Conservation (phyloP, 2,888 invertebrate species). For the Deilephila elpenor region DNA sequence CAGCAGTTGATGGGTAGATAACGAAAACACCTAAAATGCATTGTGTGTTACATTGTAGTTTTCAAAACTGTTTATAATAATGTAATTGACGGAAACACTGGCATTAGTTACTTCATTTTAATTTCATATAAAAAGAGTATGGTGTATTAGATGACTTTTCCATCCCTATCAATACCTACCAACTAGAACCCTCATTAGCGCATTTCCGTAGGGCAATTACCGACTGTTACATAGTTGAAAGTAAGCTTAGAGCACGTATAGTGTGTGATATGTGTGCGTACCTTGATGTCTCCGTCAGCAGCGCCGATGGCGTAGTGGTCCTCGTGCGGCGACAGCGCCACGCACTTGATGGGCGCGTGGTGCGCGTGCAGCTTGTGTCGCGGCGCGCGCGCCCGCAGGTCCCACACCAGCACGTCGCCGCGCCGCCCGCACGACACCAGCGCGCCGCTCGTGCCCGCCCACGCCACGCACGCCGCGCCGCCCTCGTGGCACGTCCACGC, state of each 20-base stretch:
- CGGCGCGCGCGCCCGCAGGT: conserved; percentile 94
- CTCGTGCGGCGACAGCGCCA: conserved; percentile 97
- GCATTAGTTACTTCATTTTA: too few relatives aligned
- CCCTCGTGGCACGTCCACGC: conserved; percentile 98
- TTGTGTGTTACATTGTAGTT: neutral
- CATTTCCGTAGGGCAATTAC: too few relatives aligned
- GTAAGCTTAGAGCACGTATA: too few relatives aligned
- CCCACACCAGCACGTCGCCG: conserved; percentile 98
- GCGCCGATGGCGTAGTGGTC: conserved; percentile 98
- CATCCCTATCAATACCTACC: too few relatives aligned
- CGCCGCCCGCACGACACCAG: conserved; percentile 98
- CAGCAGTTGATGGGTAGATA: conserved; percentile 93
- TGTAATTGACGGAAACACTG: too few relatives aligned
- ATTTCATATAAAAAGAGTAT: too few relatives aligned
- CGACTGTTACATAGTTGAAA: too few relatives aligned
- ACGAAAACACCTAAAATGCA: conserved; percentile 92
- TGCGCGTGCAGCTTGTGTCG: conserved; percentile 94
- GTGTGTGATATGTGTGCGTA: conserved; percentile 56
- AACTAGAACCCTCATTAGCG: too few relatives aligned
- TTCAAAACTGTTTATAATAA: too few relatives aligned
- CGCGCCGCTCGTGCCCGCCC: conserved; percentile 96
- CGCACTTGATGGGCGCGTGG: conserved; percentile 96
- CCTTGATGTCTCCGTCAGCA: conserved; percentile 96
- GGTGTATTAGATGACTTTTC: too few relatives aligned
- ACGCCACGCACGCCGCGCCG: conserved; percentile 94